Evolutionary conservation across 2,797 vertebrate species (phyloP).

Genomic region (Etheostoma nigrum): DNA sequence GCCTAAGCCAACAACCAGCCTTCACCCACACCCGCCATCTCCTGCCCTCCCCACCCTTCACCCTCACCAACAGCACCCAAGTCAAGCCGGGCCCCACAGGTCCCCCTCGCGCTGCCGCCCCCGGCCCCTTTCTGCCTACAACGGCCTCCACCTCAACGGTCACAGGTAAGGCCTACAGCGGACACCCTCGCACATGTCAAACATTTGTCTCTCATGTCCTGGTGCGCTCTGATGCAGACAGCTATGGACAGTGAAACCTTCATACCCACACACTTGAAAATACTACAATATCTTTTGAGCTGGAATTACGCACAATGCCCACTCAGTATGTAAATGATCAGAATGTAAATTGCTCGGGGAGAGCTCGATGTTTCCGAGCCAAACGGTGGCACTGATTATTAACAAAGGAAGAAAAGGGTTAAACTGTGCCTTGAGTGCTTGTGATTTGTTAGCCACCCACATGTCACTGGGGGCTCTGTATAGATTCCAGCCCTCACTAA

Average conservation of each 20-base stretch:
- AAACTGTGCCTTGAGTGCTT: conserved; percentile 54
- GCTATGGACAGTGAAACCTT: conserved; percentile 27
- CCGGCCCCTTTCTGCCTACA: conserved; percentile 90
- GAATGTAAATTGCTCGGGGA: conserved; percentile 60
- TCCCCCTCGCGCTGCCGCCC: conserved; percentile 88
- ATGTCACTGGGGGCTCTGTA: conserved; percentile 36
- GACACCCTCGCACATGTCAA: not conserved
- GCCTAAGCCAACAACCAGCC: conserved; percentile 75
- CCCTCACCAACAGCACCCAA: conserved; percentile 83
- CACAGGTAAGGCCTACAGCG: conserved; percentile 86
- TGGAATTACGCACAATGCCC: conserved; percentile 34
- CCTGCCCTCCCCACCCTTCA: conserved; percentile 82
- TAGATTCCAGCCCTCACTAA: conserved; percentile 24
- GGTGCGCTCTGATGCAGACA: conserved; percentile 14
- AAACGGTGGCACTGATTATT: conserved; percentile 60
- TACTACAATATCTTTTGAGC: conserved; percentile 54
- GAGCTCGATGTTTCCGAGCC: conserved; percentile 52
- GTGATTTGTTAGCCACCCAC: conserved; percentile 70
- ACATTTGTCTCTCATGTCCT: conserved; percentile 19
- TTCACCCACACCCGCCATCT: conserved; percentile 83
- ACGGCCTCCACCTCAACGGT: conserved; percentile 93
- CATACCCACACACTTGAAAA: conserved; percentile 55
- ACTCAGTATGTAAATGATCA: conserved; percentile 25
- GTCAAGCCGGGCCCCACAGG: conserved; percentile 86
- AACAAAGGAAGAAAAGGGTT: conserved; percentile 50